Percentiles rank a stretch among this genome's conserved stretches.
Conservation (phyloP, 1,140 invertebrate species). For the Heliconius eleuchia region DNA sequence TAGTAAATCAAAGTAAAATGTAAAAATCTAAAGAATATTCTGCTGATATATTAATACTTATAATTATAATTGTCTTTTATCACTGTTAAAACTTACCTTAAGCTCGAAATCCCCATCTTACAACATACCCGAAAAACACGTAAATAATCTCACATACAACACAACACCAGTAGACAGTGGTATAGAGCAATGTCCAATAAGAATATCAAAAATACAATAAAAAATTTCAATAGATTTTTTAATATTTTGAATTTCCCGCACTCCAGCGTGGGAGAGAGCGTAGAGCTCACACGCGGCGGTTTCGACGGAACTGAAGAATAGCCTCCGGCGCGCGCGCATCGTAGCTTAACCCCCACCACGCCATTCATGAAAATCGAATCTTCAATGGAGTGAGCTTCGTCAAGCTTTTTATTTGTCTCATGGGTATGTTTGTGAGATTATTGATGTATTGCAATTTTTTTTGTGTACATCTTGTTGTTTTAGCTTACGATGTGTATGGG, state of each 20-base stretch:
- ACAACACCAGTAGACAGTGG: constrained; percentile 53
- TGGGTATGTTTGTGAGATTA: background rate
- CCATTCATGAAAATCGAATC: constrained; percentile 69
- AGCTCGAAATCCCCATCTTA: constrained; percentile 64
- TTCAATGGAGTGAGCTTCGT: constrained; percentile 55
- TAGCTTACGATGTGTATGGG: background rate
- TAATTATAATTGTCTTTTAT: background rate
- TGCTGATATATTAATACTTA: background rate
- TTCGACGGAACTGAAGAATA: constrained; percentile 53
- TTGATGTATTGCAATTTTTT: background rate
- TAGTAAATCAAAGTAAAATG: background rate
- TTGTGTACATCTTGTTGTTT: background rate
- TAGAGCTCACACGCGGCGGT: constrained; percentile 57
- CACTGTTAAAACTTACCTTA: constrained; percentile 53
- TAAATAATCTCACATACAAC: constrained; percentile 54
- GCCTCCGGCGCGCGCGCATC: constrained; percentile 51
- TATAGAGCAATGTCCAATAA: constrained; percentile 40
- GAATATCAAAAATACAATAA: constrained; percentile 38
- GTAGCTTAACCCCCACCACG: constrained; percentile 54
- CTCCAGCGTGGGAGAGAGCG: constrained; percentile 38
- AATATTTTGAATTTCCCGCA: constrained; percentile 66
- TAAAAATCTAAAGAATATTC: background rate
- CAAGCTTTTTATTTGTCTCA: constrained; percentile 46
- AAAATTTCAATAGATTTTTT: constrained; percentile 37
- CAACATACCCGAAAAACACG: constrained; percentile 60